Base-by-base conservation (phyloP, 2,888 invertebrate genomes). In the Odontocerum albicorne region DNA sequence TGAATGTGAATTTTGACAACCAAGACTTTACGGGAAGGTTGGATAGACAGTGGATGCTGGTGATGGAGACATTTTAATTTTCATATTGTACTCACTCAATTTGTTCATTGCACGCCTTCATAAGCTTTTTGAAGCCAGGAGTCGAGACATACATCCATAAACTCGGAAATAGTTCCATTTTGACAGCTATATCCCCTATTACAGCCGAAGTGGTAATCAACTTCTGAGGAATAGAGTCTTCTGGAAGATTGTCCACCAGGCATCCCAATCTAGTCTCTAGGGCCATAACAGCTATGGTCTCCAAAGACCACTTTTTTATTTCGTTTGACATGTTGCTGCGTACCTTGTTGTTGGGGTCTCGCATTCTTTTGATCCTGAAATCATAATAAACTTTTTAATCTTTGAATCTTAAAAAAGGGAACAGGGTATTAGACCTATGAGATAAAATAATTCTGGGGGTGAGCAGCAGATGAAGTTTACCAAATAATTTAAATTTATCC, bases 131-230 rank as follows among this genome's bases (percentile, higher is more conserved):
- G 66, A 68, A 72, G 2, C 61, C 61, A 16, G 65, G 66, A 0
- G 70, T 72, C 19, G 65, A 62, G 8, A 67, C 55, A 27, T 64
- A 60, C 52, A 64, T 66, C 70, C 71, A 71, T 0, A 70, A 15
- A 2, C 69, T 66, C 1, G 70, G 68, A n/a, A 63, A 22, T 22
- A 72, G 55, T 39, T 73, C 73, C 19, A 73, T 56, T 46, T 67
- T 39, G 8, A 22, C 55, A n/a, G 42, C 50, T 2, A 52, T 16
- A 2, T 17, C 56, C 50, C 65, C 67, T 49, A 68, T 57, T 4
- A 42, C 46, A 7, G 49, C 40, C 3, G 53, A 38, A 15, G 51
- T 58, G 13, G 31, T n/a, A 8, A 60, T 27, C 55, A 60, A 49
- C 35, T 39, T 52, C 20, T 33, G 38, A 2, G 55, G 62, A 7